Base-by-base conservation (phyloP, 2,888 invertebrate genomes). In the Asteroscopus sphinx region DNA sequence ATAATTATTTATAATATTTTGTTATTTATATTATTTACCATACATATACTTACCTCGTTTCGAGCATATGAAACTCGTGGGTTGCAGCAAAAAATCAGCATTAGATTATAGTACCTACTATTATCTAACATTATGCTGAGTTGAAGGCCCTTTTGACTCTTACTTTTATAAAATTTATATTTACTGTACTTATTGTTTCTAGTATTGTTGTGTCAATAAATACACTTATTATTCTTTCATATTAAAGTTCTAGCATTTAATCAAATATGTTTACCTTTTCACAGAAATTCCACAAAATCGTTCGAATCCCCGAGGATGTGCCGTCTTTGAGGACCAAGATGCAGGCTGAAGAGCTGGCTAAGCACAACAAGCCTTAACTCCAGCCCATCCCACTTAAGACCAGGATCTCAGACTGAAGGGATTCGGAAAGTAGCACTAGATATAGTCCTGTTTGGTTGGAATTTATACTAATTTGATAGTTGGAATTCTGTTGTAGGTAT, bases 271-370 rank as follows among this genome's bases (percentile, higher is more conserved):
- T 39, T 11, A 49, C 39, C 30, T 62, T 71, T 81, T 95, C 95
- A 0, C 92, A 98, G 98, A 97, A 97, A 97, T 96, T 97, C 91
- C 96, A 97, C 84, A 94, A 96, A 64, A 96, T 98, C 77, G 96
- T 98, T 40, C 96, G 97, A 87, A 98, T 98, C 89, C 97, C 97
- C 40, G 97, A 98, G 77, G 97, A 97, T 77, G 96, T 98, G 1
- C 96, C 96, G 55, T 90, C 96, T 47, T 93, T 98, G 51, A 95
- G 98, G 75, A 96, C 96, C 67, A 97, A 97, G 93, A 98, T 98
- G 97, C 96, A 96, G 69, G 94, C 95, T 1, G 96, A 95, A 60
- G 94, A 94, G 57, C 68, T 83, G 49, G 92, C 91, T 0, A 94
- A 93, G 60, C 91, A 93, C 42, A 77, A 69, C 33, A 76, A 86